Percentiles rank a stretch among this genome's conserved stretches.
phyloP scores from a whole-genome alignment of 2,113 vertebrate genomes.

The Microtus richardsoni region DNA sequence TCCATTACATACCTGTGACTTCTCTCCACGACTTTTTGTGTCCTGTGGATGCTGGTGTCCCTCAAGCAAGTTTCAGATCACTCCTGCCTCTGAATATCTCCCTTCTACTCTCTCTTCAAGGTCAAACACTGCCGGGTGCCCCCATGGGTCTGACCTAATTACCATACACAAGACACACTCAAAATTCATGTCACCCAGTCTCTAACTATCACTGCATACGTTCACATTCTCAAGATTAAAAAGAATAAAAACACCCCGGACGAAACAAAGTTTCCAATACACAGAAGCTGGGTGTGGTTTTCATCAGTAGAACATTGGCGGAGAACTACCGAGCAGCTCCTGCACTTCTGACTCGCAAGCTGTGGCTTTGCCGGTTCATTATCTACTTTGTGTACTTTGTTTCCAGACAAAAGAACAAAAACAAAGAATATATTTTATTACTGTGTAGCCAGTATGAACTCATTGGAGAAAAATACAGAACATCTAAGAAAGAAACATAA shows the following conservation, averaged over 20 bases:
- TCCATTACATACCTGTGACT: neutral
- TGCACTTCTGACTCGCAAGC: fast-evolving
- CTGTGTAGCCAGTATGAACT: neutral
- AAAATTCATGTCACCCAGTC: fast-evolving
- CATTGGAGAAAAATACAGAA: neutral
- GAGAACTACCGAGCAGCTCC: neutral
- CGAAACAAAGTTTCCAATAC: neutral
- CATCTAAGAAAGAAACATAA: neutral
- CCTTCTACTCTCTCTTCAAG: fast-evolving
- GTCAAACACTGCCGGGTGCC: neutral
- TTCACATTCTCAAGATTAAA: neutral
- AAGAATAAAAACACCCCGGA: neutral
- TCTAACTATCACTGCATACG: fast-evolving
- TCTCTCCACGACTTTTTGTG: too few species aligned
- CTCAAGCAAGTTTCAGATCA: too few species aligned
- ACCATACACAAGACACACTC: fast-evolving
- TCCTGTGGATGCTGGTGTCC: fast-evolving
- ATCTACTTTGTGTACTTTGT: neutral
- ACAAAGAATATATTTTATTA: neutral
- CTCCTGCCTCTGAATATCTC: neutral
- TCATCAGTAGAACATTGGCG: fast-evolving
- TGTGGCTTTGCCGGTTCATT: neutral
- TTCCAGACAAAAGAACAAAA: neutral
- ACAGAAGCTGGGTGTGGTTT: neutral
- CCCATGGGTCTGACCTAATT: neutral